Evolutionary conservation across 2,113 vertebrate genomes (phyloP).

Genomic region (Raja brachyura): DNA sequence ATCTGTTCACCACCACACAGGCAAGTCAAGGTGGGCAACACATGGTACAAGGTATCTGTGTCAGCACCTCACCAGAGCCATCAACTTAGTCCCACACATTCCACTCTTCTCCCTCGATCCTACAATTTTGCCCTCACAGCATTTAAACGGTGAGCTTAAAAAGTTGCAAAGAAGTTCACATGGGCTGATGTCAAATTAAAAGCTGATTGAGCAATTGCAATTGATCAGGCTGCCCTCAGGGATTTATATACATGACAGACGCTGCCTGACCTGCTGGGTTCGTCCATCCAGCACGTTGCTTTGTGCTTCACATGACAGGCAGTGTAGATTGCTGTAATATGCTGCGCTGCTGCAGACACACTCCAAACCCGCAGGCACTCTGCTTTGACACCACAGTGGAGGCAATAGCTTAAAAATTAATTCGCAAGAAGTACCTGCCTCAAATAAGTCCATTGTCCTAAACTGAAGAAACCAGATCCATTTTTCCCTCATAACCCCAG

Average conservation of each 20-base stretch:
- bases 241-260: neutral
- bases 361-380: neutral
- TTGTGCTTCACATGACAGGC: too few relatives aligned
- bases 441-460: too few relatives aligned
- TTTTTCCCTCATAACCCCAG: too few relatives aligned
- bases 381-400: neutral
- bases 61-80: neutral
- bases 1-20: too few relatives aligned
- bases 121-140: neutral
- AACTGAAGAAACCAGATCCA: too few relatives aligned
- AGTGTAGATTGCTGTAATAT: neutral
- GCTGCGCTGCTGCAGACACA: neutral
- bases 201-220: neutral
- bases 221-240: neutral
- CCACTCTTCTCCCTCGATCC: neutral
- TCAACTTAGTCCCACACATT: neutral
- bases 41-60: neutral
- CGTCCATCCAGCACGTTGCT: too few relatives aligned
- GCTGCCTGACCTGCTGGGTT: too few relatives aligned
- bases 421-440: too few relatives aligned
- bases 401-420: too few relatives aligned
- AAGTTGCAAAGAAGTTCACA: neutral
- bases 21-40: neutral
- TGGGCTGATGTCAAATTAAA: neutral
- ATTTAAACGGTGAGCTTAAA: neutral